Evolutionary conservation across 2,113 vertebrate genomes (phyloP).

Genomic region (Oceanites oceanicus): DNA sequence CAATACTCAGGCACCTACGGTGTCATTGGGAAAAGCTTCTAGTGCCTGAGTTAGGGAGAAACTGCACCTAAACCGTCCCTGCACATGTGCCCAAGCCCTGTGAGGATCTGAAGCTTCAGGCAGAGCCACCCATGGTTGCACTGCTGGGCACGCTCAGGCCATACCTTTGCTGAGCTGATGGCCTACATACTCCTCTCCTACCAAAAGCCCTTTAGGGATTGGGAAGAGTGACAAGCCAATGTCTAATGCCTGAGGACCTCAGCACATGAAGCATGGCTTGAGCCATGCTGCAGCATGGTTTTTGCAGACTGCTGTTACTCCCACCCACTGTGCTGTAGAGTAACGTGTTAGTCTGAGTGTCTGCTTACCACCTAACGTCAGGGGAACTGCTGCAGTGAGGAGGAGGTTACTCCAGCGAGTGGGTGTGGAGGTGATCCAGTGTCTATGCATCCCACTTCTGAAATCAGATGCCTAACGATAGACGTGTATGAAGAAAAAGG

Average conservation of each 20-base stretch:
- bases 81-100: accelerated
- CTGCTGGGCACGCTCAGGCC: accelerated
- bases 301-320: neutral
- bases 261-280: neutral
- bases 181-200: neutral
- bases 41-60: neutral
- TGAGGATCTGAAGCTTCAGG: neutral
- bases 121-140: accelerated
- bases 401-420: accelerated
- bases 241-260: neutral
- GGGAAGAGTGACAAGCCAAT: accelerated
- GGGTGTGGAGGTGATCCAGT: neutral
- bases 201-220: neutral
- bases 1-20: neutral
- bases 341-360: neutral
- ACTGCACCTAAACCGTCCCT: neutral
- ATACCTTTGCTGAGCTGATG: neutral
- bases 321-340: too few relatives aligned
- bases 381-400: neutral
- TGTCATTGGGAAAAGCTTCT: neutral
- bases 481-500: neutral
- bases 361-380: neutral
- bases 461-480: neutral
- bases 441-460: neutral
- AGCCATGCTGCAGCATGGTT: neutral